Evolutionary conservation across 2,113 vertebrate species (phyloP).

Genomic region (Grallaria varia): DNA sequence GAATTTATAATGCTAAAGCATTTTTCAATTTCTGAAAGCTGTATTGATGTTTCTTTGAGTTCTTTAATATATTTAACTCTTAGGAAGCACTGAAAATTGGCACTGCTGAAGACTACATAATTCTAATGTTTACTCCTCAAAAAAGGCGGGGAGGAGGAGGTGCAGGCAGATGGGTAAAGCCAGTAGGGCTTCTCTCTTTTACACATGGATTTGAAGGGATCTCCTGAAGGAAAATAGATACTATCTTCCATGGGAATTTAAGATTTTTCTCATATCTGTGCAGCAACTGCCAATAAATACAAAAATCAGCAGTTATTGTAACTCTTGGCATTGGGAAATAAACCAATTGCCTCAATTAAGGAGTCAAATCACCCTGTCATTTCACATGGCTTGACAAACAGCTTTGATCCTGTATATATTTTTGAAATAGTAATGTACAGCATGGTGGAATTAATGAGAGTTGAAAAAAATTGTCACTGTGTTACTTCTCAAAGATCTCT

Average conservation of each 20-base stretch:
- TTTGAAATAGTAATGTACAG: not conserved
- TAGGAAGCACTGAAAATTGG: not conserved
- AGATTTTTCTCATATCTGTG: not conserved
- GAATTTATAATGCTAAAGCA: not conserved
- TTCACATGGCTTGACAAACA: not conserved
- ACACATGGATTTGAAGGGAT: not conserved
- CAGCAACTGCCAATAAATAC: not conserved
- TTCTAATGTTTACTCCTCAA: not conserved
- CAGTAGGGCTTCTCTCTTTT: not conserved
- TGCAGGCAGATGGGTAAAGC: no score
- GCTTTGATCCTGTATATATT: not conserved
- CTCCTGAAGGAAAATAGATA: not conserved
- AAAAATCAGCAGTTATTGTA: not conserved
- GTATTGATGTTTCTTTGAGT: not conserved
- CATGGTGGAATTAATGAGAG: not conserved
- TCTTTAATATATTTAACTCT: not conserved
- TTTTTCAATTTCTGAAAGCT: not conserved
- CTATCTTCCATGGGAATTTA: not conserved
- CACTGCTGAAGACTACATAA: not conserved
- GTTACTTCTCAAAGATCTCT: not conserved
- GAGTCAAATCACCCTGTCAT: not conserved
- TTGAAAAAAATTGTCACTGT: not conserved
- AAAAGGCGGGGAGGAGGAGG: no score
- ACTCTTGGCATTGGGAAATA: not conserved
- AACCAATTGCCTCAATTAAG: not conserved